phyloP scores from a whole-genome alignment of 2,113 vertebrate species.

The Leptocoma aspasia region DNA sequence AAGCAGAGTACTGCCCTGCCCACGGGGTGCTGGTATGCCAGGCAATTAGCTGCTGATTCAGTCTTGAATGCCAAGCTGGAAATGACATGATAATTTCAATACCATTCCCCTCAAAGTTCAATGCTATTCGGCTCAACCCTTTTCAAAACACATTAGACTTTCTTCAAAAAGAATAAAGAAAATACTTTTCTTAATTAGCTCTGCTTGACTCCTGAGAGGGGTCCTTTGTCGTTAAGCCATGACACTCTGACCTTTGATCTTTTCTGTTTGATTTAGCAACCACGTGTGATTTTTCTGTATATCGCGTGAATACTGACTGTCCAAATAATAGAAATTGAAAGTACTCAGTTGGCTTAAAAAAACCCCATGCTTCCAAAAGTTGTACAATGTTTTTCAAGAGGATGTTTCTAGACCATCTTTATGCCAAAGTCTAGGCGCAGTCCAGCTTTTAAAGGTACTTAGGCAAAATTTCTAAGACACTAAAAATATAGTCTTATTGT shows the following conservation, averaged over 20 bases:
- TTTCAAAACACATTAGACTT: neutral
- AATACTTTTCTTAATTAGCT: neutral
- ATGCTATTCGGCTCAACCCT: neutral
- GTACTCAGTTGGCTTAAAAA: neutral
- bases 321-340: neutral
- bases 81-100: neutral
- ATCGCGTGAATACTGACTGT: neutral
- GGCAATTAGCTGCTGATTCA: neutral
- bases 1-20: neutral
- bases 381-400: neutral
- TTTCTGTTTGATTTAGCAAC: neutral
- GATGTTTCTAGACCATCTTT: neutral
- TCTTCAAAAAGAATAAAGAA: neutral
- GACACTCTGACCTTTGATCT: neutral
- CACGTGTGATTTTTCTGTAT: neutral
- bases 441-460: neutral
- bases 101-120: neutral
- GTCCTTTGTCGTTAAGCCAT: neutral
- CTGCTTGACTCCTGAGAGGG: neutral
- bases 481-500: neutral
- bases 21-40: rapidly evolving
- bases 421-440: neutral
- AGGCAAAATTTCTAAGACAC: neutral
- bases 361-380: neutral
- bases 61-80: neutral